These are phyloP conservation scores for Capitulum mitella DNA, from an alignment of 2,888 invertebrate species.

Conservation along the genomic window DNA sequence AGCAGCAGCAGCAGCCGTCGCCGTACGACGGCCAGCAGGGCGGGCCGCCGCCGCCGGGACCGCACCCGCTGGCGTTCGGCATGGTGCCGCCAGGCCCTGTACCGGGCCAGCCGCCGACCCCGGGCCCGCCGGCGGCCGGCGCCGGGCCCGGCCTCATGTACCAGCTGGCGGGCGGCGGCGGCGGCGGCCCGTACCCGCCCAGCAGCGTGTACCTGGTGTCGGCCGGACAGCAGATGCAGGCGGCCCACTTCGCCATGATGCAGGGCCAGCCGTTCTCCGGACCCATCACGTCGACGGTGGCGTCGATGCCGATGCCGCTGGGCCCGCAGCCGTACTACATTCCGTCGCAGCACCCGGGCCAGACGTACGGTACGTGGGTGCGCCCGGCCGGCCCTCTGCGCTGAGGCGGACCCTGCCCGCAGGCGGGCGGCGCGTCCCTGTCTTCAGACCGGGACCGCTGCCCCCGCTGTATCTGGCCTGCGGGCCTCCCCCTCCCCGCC, in stretches of 20 bases:
- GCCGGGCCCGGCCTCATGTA: background rate
- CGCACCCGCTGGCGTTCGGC: background rate
- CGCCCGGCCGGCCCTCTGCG: background rate
- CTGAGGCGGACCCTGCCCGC: no score
- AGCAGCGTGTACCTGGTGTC: slow-evolving; percentile 20
- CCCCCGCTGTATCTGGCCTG: no score
- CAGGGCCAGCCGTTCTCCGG: background rate
- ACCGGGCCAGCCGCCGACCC: slow-evolving; percentile 4
- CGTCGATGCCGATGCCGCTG: background rate
- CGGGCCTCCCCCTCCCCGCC: no score
- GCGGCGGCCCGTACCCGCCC: slow-evolving; percentile 9
- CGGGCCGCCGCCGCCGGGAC: slow-evolving; percentile 5
- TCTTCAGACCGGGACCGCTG: no score
- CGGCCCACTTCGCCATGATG: background rate
- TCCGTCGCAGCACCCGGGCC: background rate
- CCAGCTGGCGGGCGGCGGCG: background rate
- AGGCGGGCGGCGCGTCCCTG: no score
- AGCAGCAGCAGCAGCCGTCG: background rate
- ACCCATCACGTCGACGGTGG: background rate
- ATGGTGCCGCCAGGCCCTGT: background rate
- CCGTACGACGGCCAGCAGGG: slow-evolving; percentile 10
- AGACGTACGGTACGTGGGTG: background rate
- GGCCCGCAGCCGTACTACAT: background rate
- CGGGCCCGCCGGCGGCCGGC: background rate
- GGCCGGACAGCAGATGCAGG: slow-evolving; percentile 5